Conservation (phyloP, 1,140 invertebrate genomes). For the Brachionus plicatilis region DNA sequence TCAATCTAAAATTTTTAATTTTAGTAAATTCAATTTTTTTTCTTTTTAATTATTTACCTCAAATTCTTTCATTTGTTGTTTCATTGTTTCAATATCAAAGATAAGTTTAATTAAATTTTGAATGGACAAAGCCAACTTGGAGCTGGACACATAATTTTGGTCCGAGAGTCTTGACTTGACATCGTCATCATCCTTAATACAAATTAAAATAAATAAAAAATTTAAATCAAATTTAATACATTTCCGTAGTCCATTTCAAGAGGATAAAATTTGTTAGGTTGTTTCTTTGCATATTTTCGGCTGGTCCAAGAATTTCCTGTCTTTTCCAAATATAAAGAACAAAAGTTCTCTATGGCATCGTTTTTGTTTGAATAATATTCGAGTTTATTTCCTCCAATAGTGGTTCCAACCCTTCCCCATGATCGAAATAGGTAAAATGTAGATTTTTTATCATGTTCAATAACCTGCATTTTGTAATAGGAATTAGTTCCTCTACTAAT, state of each 20-base stretch:
- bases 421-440: conserved; percentile 78
- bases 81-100: conserved; percentile 87
- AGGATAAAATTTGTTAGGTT: conserved; percentile 74
- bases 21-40: background rate
- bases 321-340: conserved; percentile 71
- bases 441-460: conserved; percentile 65
- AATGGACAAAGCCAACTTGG: conserved; percentile 68
- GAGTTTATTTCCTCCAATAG: conserved; percentile 71
- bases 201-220: background rate
- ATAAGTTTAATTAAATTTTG: conserved; percentile 78
- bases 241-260: conserved; percentile 80
- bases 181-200: background rate
- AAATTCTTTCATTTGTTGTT: conserved; percentile 83
- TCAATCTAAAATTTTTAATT: conserved; percentile 57
- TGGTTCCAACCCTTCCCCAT: conserved; percentile 93
- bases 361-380: conserved; percentile 60
- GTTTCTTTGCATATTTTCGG: conserved; percentile 69
- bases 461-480: conserved; percentile 86
- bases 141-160: conserved; percentile 55
- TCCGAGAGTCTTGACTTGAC: conserved; percentile 46
- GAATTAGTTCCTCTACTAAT: conserved; percentile 80
- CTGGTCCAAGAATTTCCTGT: conserved; percentile 73
- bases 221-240: background rate
- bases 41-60: conserved; percentile 61
- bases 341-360: conserved; percentile 59